Base-by-base conservation (phyloP, 1,140 invertebrate genomes). In the Atopsyche davidsoni region DNA sequence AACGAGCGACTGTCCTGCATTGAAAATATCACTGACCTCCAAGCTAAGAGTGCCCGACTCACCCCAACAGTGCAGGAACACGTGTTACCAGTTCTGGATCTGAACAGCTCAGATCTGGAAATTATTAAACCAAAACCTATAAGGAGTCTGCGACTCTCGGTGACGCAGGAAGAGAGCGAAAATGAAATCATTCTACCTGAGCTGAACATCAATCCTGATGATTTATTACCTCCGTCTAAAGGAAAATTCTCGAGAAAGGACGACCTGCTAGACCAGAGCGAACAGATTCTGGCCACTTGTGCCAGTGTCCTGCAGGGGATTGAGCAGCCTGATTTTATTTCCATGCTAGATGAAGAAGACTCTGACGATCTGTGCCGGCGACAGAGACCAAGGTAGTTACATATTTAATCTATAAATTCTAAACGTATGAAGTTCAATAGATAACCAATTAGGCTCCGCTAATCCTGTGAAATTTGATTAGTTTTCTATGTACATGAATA, bases 311-410 rank as follows among this genome's bases (percentile, higher is more conserved):
- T 51, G 18, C 36, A 44, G n/a, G 25, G 24, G 9, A 36, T 56
- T n/a, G 42, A 56, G n/a, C 54, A 56, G 39, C 58, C 59, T 0
- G 59, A 60, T 53, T 51, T 60, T 19, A 55, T 60, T 9, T 52
- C 59, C 23, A 51, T 60, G 42, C 52, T 60, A 17, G 51, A 51
- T 17, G 55, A 55, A 17, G 44, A 51, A 24, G 45, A 51, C 11
- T 36, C 18, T 10, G 4, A 28, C n/a, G 23, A 36, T 2, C 16
- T 32, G 6, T 31, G 24, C 44, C 34, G 31, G 24, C 40, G 38
- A 25, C 42, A 35, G 10, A 44, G 39, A 18, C 23, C 34, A n/a
- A 48, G 25, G 28, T 54, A 32, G 10, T 34, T 18, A 32, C 2
- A 35, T 11, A 14, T 10, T n/a, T 18, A 31, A 14, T 18, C 16